These are phyloP conservation scores for Apeira syringaria DNA, from an alignment of 2,888 invertebrate genomes.

Conservation along the genomic window DNA sequence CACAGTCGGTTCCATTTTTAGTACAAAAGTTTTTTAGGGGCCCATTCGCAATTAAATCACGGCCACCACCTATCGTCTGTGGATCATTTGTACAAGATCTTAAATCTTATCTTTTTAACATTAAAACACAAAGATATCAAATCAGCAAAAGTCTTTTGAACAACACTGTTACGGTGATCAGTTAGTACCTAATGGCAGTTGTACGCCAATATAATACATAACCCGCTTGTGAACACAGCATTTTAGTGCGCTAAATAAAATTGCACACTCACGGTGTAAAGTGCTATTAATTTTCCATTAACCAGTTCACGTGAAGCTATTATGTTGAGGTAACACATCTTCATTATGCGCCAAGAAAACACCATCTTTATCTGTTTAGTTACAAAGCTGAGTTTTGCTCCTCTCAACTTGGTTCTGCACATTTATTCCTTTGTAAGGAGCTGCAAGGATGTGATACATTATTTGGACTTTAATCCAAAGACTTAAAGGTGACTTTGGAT, in stretches of 20 bases:
- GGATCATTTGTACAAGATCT: too few species aligned
- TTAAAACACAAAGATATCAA: too few species aligned
- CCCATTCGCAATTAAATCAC: too few species aligned
- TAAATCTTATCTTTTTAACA: too few species aligned
- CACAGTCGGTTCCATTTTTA: too few species aligned
- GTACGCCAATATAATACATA: too few species aligned
- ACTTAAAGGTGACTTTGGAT: not conserved
- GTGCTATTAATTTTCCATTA: constrained; percentile 3
- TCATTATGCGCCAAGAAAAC: not conserved
- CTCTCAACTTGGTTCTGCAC: not conserved
- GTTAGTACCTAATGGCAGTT: too few species aligned
- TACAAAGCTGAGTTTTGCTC: not conserved
- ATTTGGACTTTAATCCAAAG: not conserved
- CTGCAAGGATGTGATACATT: not conserved
- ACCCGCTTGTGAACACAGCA: not conserved
- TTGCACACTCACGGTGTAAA: constrained; percentile 2
- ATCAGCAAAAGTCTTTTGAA: too few species aligned
- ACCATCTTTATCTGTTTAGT: not conserved
- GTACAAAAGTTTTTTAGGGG: too few species aligned
- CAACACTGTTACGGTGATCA: too few species aligned
- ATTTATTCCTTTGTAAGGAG: not conserved
- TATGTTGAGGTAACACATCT: not conserved
- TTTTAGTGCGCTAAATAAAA: not conserved
- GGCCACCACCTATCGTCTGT: too few species aligned
- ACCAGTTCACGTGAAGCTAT: not conserved